Base-by-base conservation (phyloP, 2,113 vertebrate genomes). In the Grallaria varia region DNA sequence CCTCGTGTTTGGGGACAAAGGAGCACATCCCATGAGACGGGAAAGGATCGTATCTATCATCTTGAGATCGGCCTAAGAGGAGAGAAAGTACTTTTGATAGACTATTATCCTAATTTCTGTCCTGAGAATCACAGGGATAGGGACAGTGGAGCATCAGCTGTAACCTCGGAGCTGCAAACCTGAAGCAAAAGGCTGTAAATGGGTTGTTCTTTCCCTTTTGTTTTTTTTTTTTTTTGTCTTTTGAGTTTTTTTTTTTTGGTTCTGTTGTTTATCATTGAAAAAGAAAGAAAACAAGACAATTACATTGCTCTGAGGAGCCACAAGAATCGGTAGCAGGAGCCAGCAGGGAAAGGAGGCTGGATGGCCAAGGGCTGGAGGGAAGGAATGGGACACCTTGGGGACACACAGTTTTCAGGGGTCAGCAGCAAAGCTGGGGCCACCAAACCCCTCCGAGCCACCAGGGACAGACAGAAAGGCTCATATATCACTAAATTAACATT, bases 51-150 rank as follows among this genome's bases (percentile, higher is more conserved):
- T n/a, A 82, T 76, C 89, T 89, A 94, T 96, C 91, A 68, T 76
- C 84, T 27, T 17, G 58, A 78, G 73, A 82, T 4, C 33, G 77
- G 66, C n/a, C 49, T 58, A 45, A 37, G 49, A 95, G 79, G 84
- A 95, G 77, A 49, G 50, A 82, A 93, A 97, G 78, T 40, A 40
- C 42, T 53, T 89, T 84, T 91, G 91, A 95, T 87, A 49, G 94
- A 94, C 91, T 87, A 91, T 95, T 97, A 96, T 93, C 93, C 77
- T 96, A 94, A 97, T 95, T 87, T 72, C 74, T 62, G 25, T 87
- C 73, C 91, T 91, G 93, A 89, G 94, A 93, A 78, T 96, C 84
- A 69, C 7, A 63, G 1, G 22, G 40, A 12, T 49, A 3, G 3
- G 49, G 69, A 84, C 86, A 64, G 84, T 14, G 69, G 69, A 89